phyloP scores from a whole-genome alignment of 2,797 vertebrate genomes.

The Danio kyathit region DNA sequence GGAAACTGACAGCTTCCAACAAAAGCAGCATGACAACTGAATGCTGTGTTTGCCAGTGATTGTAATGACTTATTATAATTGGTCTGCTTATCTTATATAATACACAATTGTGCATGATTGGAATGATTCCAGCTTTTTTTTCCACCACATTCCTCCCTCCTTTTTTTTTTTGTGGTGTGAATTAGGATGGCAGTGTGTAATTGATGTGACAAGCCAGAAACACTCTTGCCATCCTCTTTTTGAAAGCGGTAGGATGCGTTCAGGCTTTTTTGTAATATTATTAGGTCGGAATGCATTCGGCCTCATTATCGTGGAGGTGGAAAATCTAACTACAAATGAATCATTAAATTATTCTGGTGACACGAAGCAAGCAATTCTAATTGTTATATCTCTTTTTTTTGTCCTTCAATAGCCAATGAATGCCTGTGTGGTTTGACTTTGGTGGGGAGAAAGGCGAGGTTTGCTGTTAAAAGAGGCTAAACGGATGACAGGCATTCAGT shows the following conservation, averaged over 20 bases:
- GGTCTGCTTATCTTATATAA: slow-evolving; percentile 67
- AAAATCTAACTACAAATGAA: slow-evolving; percentile 71
- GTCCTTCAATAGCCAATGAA: slow-evolving; percentile 15
- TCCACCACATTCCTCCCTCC: slow-evolving; percentile 29
- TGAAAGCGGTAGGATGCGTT: slow-evolving; percentile 63
- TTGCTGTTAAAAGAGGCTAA: slow-evolving; percentile 41
- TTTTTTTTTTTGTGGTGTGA: slow-evolving; percentile 51
- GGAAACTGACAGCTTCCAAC: slow-evolving; percentile 60
- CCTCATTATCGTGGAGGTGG: slow-evolving; percentile 67
- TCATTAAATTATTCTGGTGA: slow-evolving; percentile 61
- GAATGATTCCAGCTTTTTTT: slow-evolving; percentile 49
- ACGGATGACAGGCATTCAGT: slow-evolving; percentile 49
- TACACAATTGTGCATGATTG: slow-evolving; percentile 63
- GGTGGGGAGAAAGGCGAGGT: slow-evolving; percentile 9
- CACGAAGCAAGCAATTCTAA: slow-evolving; percentile 66
- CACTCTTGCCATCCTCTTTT: slow-evolving; percentile 45
- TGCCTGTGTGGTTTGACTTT: slow-evolving; percentile 41
- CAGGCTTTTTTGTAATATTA: slow-evolving; percentile 72
- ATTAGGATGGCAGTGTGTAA: slow-evolving; percentile 67
- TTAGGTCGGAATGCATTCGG: slow-evolving; percentile 67
- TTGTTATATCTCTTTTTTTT: slow-evolving; percentile 46
- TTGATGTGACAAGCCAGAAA: slow-evolving; percentile 71
- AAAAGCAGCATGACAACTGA: slow-evolving; percentile 60
- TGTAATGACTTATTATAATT: slow-evolving; percentile 69
- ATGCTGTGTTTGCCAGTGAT: slow-evolving; percentile 63